phyloP scores from a whole-genome alignment of 2,113 vertebrate genomes.

The Heterochromis multidens region DNA sequence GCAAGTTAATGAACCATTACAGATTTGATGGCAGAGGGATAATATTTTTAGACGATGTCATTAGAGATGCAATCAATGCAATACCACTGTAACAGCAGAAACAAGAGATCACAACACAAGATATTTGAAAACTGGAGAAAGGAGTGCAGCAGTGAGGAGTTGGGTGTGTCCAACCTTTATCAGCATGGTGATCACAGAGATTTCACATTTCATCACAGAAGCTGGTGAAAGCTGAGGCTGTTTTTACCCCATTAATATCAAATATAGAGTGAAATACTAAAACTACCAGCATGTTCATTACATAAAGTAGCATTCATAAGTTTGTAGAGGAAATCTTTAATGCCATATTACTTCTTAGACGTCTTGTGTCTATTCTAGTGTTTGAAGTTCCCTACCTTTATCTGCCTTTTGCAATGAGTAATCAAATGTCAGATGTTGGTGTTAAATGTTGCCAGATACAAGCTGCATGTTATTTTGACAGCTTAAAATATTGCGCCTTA shows the following conservation, averaged over 20 bases:
- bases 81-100: not conserved
- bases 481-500: not conserved
- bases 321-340: not conserved
- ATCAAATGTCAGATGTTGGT: not conserved
- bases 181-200: too few species aligned
- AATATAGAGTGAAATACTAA: not conserved
- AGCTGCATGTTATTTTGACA: not conserved
- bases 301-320: not conserved
- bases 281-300: not conserved
- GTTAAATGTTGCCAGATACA: not conserved
- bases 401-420: not conserved
- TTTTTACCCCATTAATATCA: not conserved
- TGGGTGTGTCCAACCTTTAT: too few species aligned
- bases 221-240: not conserved
- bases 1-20: not conserved
- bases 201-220: too few species aligned
- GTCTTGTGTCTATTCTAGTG: not conserved
- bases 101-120: not conserved
- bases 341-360: fast-evolving
- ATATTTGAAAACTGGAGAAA: not conserved
- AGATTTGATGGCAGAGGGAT: not conserved
- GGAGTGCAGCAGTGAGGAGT: too few species aligned
- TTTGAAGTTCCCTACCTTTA: not conserved
- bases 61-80: not conserved
- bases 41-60: not conserved